These are phyloP conservation scores for Axinella damicornis DNA, from an alignment of 37 sponge, comb jelly and placozoan genomes.

Conservation along the genomic window DNA sequence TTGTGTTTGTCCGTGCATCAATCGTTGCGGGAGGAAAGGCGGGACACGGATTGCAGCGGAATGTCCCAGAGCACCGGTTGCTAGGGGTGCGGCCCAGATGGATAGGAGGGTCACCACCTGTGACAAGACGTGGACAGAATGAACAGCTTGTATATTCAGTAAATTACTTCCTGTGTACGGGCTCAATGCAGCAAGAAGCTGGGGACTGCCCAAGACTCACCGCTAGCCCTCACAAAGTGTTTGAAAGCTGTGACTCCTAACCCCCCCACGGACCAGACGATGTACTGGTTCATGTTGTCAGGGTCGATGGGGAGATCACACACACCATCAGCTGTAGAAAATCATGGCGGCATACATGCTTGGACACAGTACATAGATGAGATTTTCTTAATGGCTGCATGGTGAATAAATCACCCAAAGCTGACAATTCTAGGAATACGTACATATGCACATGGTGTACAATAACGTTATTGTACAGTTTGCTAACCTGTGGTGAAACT, in stretches of 20 bases:
- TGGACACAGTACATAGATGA: no score
- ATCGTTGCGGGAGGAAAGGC: background rate
- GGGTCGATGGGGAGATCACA: conserved; percentile 48
- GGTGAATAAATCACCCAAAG: no score
- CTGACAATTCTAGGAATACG: no score
- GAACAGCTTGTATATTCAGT: no score
- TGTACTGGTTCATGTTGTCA: conserved; percentile 30
- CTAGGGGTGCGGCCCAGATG: conserved; percentile 19
- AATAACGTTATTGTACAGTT: background rate
- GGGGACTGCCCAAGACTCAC: no score
- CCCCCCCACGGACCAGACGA: conserved; percentile 73
- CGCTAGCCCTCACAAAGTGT: conserved; percentile 40
- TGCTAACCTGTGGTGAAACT: conserved; percentile 35
- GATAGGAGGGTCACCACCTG: conserved; percentile 11
- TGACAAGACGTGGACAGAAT: no score
- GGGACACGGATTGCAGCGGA: background rate
- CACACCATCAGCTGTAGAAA: background rate
- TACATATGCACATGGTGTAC: no score
- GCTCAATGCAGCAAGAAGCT: no score
- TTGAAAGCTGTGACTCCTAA: conserved; percentile 59
- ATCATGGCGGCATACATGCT: background rate
- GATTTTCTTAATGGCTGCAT: no score
- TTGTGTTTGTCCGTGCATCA: background rate
- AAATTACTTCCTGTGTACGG: background rate
- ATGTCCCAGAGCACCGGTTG: background rate